Base-by-base conservation (phyloP, 2,888 invertebrate genomes). In the Theristus sp. region DNA sequence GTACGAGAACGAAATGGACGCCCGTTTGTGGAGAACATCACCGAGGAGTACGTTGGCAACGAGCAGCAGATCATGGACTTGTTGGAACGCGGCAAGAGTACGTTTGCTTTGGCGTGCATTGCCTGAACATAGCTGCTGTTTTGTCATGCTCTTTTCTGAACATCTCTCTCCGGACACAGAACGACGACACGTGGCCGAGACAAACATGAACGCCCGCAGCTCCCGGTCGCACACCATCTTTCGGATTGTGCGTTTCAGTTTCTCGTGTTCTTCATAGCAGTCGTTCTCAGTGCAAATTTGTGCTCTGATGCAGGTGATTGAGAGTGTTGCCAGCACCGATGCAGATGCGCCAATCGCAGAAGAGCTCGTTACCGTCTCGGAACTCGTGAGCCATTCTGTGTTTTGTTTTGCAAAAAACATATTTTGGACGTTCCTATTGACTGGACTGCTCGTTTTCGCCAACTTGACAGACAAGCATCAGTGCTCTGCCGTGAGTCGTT, bases 151-250 rank as follows among this genome's bases (percentile, higher is more conserved):
- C n/a, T n/a, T n/a, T n/a, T n/a, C n/a, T n/a, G n/a, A n/a, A n/a
- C n/a, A n/a, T n/a, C n/a, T n/a, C n/a, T n/a, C n/a, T n/a, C n/a
- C n/a, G n/a, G n/a, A n/a, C 38, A 13, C 38, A 38, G 38, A 38
- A 38, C 38, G 38, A 38, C 38, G 38, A 13, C 38, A 38, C 38
- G 82, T 83, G 31, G 88, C 84, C 1, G 83, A 83, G 67, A 90
- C 90, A 0, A 83, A 84, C 64, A 87, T 88, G 85, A 91, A 90
- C 74, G 87, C 87, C 67, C 80, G 82, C 62, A 89, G 89, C 68
- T 89, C 89, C 68, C 79, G 90, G 65, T 89, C 89, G 17, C 90
- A 91, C 73, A 84, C 13, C n/a, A 49, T 49, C 24, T 49, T 49
- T n/a, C 49, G 49, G 6, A n/a, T 49, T 38, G 38, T 38, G 10